Base-by-base conservation (phyloP, 53 echinoderm and acorn worm species). In the Arbacia lixula region DNA sequence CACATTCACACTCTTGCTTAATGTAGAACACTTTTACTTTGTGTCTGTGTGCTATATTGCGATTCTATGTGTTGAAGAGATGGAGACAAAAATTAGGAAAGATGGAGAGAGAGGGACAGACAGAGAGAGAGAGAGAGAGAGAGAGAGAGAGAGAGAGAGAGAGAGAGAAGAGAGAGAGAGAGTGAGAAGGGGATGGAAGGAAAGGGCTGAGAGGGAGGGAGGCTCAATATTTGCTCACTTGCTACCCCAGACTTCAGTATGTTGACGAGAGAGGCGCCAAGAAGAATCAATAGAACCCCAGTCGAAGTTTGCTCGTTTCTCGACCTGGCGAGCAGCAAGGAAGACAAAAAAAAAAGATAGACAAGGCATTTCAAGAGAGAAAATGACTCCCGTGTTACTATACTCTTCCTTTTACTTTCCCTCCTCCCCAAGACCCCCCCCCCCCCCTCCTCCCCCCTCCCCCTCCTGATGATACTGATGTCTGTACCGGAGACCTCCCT, bases 181-280 rank as follows among this genome's bases (percentile, higher is more conserved):
- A 53, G 35, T 51, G 53, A 53, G 74, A 74, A 31, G 14, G 46
- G 46, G 46, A 46, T 14, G 46, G 46, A 46, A 10, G 6, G 46
- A 46, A 46, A 14, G 14, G 14, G 46, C 8, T 46, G 6, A 10
- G 46, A 46, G 46, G 46, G 53, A 69, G 43, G 43, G 69, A 69
- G 39, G 25, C 25, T 39, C 49, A 77, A 81, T 81, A 63, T 81
- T 81, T 81, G 64, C 63, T 43, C 16, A 46, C 62, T 63, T 42
- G 62, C 46, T 77, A 43, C 82, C 82, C 82, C 63, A 81, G 82
- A 81, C 82, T 81, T 29, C 24, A 46, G 41, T 22, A 46, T 81
- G 82, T 81, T 81, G 62, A 81, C 82, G 62, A 63, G 30, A 40
- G 63, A 49, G 82, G 82, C 82, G 82, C 82, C 82, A 81, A 26